Conservation (phyloP, 2,797 vertebrate species). For the Rhinella marina region DNA sequence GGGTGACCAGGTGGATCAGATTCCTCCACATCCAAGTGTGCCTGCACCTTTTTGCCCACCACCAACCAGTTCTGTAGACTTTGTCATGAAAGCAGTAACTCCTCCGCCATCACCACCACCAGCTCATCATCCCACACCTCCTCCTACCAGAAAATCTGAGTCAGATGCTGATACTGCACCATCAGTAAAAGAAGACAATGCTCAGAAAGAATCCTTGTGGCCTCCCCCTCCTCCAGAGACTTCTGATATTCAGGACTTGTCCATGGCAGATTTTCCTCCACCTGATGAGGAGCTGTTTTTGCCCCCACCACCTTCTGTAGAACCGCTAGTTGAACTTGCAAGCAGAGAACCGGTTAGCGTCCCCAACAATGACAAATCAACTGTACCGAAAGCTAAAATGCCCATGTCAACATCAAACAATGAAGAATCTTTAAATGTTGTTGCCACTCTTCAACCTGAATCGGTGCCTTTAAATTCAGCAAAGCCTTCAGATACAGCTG, state of each 20-base stretch:
- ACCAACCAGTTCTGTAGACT: conserved; percentile 80
- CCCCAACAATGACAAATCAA: not conserved
- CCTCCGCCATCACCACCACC: conserved; percentile 88
- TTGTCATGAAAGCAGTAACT: not conserved
- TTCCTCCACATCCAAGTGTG: conserved; percentile 91
- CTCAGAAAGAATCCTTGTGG: conserved; percentile 77
- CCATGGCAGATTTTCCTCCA: conserved; percentile 84
- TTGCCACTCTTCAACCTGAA: not conserved
- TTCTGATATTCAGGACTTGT: conserved; percentile 79
- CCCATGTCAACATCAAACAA: not conserved
- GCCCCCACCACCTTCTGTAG: conserved; percentile 75
- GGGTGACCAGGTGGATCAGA: conserved; percentile 74
- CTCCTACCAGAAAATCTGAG: conserved; percentile 78
- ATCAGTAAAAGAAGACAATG: conserved; percentile 59
- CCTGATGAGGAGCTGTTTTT: conserved; percentile 86
- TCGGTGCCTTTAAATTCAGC: not conserved
- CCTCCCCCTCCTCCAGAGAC: conserved; percentile 87
- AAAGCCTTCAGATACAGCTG: not conserved
- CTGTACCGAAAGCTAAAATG: not conserved
- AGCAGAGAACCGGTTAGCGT: not conserved
- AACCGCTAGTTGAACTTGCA: not conserved
- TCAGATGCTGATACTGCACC: conserved; percentile 62
- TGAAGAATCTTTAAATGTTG: not conserved
- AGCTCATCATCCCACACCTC: conserved; percentile 86
- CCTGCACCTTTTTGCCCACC: conserved; percentile 87